phyloP scores from a whole-genome alignment of 2,113 vertebrate species.

The Lanius ludovicianus region DNA sequence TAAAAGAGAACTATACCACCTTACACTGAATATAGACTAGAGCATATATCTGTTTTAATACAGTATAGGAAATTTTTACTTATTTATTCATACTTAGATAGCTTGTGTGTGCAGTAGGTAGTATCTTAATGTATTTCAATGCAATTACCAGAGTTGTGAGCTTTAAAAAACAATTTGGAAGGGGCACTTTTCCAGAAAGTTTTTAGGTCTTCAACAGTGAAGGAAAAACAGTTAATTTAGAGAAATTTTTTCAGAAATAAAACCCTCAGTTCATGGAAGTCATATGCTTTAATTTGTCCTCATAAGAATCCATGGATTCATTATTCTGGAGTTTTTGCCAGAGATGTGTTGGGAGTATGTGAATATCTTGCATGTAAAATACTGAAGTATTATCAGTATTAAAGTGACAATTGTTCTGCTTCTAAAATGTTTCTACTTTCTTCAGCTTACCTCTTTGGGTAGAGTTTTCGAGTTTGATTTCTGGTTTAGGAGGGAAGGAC shows the following conservation, averaged over 20 bases:
- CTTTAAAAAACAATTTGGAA: neutral
- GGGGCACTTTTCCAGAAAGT: neutral
- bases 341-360: neutral
- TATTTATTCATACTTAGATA: neutral
- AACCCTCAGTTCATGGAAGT: neutral
- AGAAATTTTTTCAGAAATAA: neutral
- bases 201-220: neutral
- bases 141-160: neutral
- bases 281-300: neutral
- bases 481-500: neutral
- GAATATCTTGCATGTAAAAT: neutral
- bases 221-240: neutral
- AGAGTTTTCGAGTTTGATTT: neutral
- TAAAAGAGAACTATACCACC: neutral
- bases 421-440: neutral
- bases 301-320: neutral
- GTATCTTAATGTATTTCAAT: neutral
- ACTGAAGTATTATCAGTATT: neutral
- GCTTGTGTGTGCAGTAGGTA: neutral
- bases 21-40: neutral
- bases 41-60: rapidly evolving
- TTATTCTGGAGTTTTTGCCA: neutral
- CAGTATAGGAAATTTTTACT: neutral
- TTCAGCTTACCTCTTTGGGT: neutral
- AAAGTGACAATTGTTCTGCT: neutral